Base-by-base conservation (phyloP, 2,888 invertebrate genomes). In the Corbicula japonica region DNA sequence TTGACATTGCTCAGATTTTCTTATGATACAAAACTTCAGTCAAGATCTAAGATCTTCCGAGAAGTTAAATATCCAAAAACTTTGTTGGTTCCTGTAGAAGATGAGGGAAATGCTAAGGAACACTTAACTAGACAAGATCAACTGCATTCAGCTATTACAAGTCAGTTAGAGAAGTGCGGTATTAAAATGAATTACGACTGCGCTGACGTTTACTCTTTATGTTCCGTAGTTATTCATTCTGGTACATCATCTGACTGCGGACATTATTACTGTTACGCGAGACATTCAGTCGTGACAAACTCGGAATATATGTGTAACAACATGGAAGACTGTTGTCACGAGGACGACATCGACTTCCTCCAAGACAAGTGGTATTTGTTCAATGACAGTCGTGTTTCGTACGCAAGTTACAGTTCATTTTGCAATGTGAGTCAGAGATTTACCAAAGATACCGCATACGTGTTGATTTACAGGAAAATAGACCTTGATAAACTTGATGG, bases 221-320 rank as follows among this genome's bases (percentile, higher is more conserved):
- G 97, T 91, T 97, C 97, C 0, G 97, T 97, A 0, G 96, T 98
- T 0, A 96, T 98, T 0, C 98, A 98, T 93, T 96, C 96, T 0
- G 98, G 98, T 1, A 95, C 95, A 28, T 96, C 96, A 63, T 96
- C 97, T 83, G 97, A 97, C 91, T 96, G 96, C 0, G 98, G 97
- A 0, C 98, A 98, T 92, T 98, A 98, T 92, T 97, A 97, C 92
- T 97, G 97, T 0, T 96, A 97, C 76, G 97, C 96, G 23, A 80
- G 92, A 6, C 90, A 90, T 71, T 89, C 90, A 2, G 76, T 85
- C 28, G 71, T 84, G 28, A 83, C 81, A 26, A 84, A 86, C 63
- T 63, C 84, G 1, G 79, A 87, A 52, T 32, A 80, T 0, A 72
- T 84, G 44, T 79, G 77, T 50, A 77, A 89, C 74, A 76, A 84